A percentile compares a stretch with the other conserved stretches of the same genome.
phyloP scores from a whole-genome alignment of 2,888 invertebrate genomes.

The Drosophila fungiperda region DNA sequence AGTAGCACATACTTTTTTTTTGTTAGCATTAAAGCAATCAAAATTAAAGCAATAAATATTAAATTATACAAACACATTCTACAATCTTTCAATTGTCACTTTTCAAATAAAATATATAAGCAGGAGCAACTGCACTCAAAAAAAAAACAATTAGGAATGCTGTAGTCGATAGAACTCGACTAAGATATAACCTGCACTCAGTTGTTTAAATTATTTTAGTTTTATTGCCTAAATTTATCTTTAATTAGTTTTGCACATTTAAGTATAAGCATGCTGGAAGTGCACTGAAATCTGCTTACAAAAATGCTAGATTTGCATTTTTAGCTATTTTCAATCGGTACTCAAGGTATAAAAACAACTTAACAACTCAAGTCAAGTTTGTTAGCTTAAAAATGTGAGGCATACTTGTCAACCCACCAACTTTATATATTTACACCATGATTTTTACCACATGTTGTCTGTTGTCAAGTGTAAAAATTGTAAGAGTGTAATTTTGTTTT shows the following conservation, averaged over 20 bases:
- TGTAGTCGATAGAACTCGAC: not conserved
- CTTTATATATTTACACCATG: not conserved
- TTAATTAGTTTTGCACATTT: not conserved
- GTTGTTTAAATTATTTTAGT: not conserved
- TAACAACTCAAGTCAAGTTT: not conserved
- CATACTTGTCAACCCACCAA: not conserved
- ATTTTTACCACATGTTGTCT: not conserved
- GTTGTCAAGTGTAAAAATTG: constrained; percentile 21
- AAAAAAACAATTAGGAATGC: not conserved
- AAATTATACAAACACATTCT: not conserved
- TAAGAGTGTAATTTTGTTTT: constrained; percentile 22
- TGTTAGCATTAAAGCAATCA: not conserved
- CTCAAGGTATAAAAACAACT: not conserved
- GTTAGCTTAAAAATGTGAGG: not conserved
- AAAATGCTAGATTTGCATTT: not conserved
- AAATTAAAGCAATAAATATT: not conserved
- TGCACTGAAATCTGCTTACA: not conserved
- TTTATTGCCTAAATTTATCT: not conserved
- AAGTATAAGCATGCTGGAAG: not conserved
- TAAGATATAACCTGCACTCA: not conserved
- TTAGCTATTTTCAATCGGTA: not conserved
- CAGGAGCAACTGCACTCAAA: not conserved
- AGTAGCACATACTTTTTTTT: not conserved
- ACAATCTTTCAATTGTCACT: not conserved
- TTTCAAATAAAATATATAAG: not conserved